phyloP scores from a whole-genome alignment of 2,888 invertebrate genomes.

The Saturnia pavonia region DNA sequence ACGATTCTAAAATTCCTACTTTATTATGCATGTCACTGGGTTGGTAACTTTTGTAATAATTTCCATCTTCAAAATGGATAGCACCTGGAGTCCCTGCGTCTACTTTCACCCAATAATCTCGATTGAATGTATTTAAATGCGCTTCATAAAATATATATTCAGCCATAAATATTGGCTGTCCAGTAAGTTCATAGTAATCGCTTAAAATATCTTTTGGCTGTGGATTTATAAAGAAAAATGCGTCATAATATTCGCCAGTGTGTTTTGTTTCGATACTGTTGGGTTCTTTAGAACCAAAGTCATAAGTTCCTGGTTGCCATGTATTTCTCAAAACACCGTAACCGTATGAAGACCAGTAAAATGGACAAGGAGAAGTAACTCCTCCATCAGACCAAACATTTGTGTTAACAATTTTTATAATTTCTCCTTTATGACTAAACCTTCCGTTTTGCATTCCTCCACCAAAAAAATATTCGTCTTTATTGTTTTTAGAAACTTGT shows the following conservation, averaged over 20 bases:
- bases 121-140: constrained; percentile 72
- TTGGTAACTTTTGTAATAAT: constrained; percentile 66
- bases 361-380: constrained; percentile 70
- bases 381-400: constrained; percentile 69
- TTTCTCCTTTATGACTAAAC: constrained; percentile 67
- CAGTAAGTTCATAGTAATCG: constrained; percentile 73
- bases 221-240: constrained; percentile 64
- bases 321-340: constrained; percentile 71
- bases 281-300: constrained; percentile 53
- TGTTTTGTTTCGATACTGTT: constrained; percentile 50
- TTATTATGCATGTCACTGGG: constrained; percentile 59
- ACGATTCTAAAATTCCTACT: constrained; percentile 65
- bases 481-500: constrained; percentile 53
- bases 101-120: constrained; percentile 74
- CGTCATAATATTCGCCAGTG: constrained; percentile 57
- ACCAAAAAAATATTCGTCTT: constrained; percentile 67
- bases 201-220: constrained; percentile 56
- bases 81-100: constrained; percentile 46
- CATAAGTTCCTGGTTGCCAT: constrained; percentile 67
- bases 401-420: constrained; percentile 62
- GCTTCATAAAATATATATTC: constrained; percentile 72
- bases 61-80: constrained; percentile 68
- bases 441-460: constrained; percentile 77
- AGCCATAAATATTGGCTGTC: constrained; percentile 66
- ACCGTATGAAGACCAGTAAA: constrained; percentile 71